Percentiles rank a stretch among this genome's conserved stretches.
These are phyloP conservation scores for Peribatodes rhomboidaria DNA, from an alignment of 2,888 invertebrate species.

Conservation along the genomic window DNA sequence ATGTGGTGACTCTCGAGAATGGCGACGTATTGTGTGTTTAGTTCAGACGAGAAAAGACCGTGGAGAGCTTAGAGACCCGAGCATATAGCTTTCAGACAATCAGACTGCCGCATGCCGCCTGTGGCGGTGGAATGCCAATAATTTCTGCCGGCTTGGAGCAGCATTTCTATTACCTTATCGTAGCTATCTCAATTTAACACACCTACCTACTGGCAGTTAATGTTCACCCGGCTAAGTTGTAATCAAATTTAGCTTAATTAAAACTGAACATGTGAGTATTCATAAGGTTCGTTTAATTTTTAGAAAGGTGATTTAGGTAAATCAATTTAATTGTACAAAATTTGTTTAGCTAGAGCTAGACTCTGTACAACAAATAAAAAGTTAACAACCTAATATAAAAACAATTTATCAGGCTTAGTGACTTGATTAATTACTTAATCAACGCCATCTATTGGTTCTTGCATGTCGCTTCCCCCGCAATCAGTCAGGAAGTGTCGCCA, in stretches of 20 bases:
- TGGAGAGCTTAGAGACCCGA: slow-evolving; percentile 28
- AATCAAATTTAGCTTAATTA: background rate
- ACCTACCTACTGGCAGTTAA: background rate
- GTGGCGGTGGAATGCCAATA: slow-evolving; percentile 30
- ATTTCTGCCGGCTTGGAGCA: slow-evolving; percentile 29
- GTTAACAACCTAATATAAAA: slow-evolving; percentile 36
- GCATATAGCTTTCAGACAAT: slow-evolving; percentile 41
- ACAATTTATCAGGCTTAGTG: slow-evolving; percentile 50
- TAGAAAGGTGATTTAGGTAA: background rate
- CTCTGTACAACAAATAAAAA: slow-evolving; percentile 18
- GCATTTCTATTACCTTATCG: slow-evolving; percentile 19
- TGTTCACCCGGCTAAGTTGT: slow-evolving; percentile 2
- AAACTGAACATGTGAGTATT: slow-evolving; percentile 4
- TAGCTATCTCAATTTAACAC: background rate
- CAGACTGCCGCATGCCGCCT: slow-evolving; percentile 30
- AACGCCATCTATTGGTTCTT: slow-evolving; percentile 75
- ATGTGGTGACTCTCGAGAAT: slow-evolving; percentile 42
- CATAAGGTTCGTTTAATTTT: background rate
- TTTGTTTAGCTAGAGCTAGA: background rate
- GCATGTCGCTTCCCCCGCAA: slow-evolving; percentile 70
- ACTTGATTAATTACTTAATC: slow-evolving; percentile 81
- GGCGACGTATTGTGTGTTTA: slow-evolving; percentile 47
- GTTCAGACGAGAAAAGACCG: slow-evolving; percentile 34
- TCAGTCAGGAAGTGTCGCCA: slow-evolving; percentile 71
- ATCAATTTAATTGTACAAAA: background rate